A percentile compares a stretch with the other conserved stretches of the same genome.
These are phyloP conservation scores for Holotrichia oblita DNA, from an alignment of 1,140 invertebrate species.

Conservation along the genomic window DNA sequence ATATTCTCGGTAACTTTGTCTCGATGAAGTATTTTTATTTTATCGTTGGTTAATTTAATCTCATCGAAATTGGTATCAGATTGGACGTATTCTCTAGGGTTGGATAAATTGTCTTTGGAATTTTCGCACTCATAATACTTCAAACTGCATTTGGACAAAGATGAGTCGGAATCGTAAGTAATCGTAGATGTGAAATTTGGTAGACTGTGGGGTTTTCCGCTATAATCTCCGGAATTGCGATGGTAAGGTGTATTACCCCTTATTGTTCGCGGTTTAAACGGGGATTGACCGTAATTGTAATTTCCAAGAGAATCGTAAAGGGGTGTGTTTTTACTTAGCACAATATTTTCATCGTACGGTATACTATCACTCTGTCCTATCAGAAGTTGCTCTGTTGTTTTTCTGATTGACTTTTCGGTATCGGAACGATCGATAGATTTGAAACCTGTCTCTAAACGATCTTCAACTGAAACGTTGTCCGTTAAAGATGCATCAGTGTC, in stretches of 20 bases:
- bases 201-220: constrained; percentile 47
- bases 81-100: constrained; percentile 49
- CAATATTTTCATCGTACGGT: constrained; percentile 59
- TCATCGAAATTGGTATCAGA: constrained; percentile 57
- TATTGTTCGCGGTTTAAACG: constrained; percentile 53
- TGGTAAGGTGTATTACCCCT: constrained; percentile 54
- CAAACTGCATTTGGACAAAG: constrained; percentile 27
- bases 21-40: constrained; percentile 46
- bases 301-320: constrained; percentile 52
- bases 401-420: constrained; percentile 28
- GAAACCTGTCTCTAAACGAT: not conserved
- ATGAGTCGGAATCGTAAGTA: constrained; percentile 47
- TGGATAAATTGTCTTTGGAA: constrained; percentile 6
- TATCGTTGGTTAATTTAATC: constrained; percentile 55
- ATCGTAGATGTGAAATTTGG: constrained; percentile 42
- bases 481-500: constrained; percentile 63
- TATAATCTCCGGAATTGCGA: constrained; percentile 34
- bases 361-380: constrained; percentile 50
- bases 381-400: constrained; percentile 33
- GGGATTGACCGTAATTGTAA: constrained; percentile 45
- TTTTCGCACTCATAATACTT: constrained; percentile 28
- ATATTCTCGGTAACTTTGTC: constrained; percentile 27
- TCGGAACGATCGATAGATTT: not conserved
- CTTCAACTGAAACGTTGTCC: constrained; percentile 57
- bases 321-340: constrained; percentile 53